Evolutionary conservation across 2,797 vertebrate species (phyloP), one percentile per base, ranked within the genome.

Genomic region (Prionace glauca): DNA sequence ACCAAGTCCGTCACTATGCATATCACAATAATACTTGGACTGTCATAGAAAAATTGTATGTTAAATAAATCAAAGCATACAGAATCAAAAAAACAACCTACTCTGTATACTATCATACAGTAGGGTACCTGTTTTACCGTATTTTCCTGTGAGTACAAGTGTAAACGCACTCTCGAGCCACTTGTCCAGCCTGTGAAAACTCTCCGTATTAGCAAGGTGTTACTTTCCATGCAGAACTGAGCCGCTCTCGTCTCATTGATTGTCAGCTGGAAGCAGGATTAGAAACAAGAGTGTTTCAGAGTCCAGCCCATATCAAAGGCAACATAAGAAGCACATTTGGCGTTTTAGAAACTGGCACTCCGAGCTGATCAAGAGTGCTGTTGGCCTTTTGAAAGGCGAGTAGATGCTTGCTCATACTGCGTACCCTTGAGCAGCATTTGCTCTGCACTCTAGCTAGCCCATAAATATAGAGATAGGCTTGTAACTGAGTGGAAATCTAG

Each of bases 221-320:
- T 99, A 97, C 99, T 99, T 18, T 98, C 98, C 96, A 99, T 98
- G 96, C 99, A 99, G 97, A 99, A 99, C 97, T 99, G 99, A 60
- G 99, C 99, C 0, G 99, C 99, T 0, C 99, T 99, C 0, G 99
- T 99, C 97, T 99, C 99, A 4, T 99, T 99, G 97, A 99, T 99
- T 97, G 99, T 99, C 96, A 99, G 96, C 99, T 99, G 97, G 87
- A 67, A 79, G 93, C 96, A 93, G 96, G 93, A 96, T 86, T 95
- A 26, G 86, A 56, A 87, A 87, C 8, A 24, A 87, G 84, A 24
- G 45, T 3, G 24, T 11, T 24, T 87, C 11, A 87, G 45, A 56
- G 9, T 56, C 45, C 79, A 84, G n/a, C 79, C 79, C 79, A 41
- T 41, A 81, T 32, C n/a, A 18, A 32, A 81, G 41, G n/a, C 36